Base-by-base conservation (phyloP, 2,113 vertebrate genomes). In the Rafetus swinhoei region DNA sequence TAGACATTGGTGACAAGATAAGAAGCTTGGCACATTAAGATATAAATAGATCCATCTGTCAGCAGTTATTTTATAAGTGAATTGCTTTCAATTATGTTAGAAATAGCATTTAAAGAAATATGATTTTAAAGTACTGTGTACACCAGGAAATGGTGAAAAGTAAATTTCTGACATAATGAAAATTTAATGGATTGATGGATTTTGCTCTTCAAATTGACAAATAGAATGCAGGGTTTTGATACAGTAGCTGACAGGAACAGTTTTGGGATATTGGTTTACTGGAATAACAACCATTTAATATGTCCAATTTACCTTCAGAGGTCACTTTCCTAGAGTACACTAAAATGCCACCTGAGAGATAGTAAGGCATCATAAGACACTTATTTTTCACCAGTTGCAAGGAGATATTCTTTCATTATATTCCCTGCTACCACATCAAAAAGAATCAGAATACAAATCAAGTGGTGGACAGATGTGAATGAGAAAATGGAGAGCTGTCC, bases 41-140 rank as follows among this genome's bases (percentile, higher is more conserved):
- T 86, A 88, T 18, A 85, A 96, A 95, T 90, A 84, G 85, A 93
- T 96, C 89, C 77, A 93, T 92, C 93, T 93, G 90, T 88, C 95
- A 96, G 87, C 52, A 72, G 89, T 85, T 85, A 88, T 81, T 95
- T 95, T 82, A 22, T 86, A 81, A 94, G 80, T 87, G 92, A 96
- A 97, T 94, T 83, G 89, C 84, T 95, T 93, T 95, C 94, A 94
- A 85, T 96, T 95, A 93, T 13, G 24, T 84, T 50, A 91, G 90
- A 92, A 97, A 94, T 80, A 94, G 92, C 84, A 90, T 95, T 95
- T 96, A 94, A 95, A 93, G 88, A 95, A 94, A 96, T 90, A 72
- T 5, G 74, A 92, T 95, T 92, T 94, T 89, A 56, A 95, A 95
- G 87, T 45, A 91, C 90, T 84, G 81, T 85, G 55, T 7, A 85